Evolutionary conservation across 2,797 vertebrate genomes (phyloP), one percentile per base, ranked within the genome.

Genomic region (Sebastolobus alascanus): DNA sequence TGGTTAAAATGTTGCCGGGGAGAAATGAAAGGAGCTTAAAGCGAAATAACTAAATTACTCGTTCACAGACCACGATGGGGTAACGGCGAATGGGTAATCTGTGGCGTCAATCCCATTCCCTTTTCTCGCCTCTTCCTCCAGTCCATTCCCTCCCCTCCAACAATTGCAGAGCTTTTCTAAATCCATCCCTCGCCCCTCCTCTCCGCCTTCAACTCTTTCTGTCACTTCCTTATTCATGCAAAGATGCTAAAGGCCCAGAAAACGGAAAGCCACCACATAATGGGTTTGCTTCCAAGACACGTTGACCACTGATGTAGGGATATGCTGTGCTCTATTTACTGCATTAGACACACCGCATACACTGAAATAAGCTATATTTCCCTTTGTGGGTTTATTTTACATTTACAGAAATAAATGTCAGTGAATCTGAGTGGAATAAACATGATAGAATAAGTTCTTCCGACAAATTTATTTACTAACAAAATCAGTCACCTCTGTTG

Each of bases 1-100:
- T 86, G 79, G 82, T 89, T 89, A 84, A 90, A 92, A 92, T 87
- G 86, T 89, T 92, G 83, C 88, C 20, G 58, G 79, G 81, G 79
- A 86, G 84, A 90, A 93, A 90, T 87, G 69, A 91, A 93, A 93
- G 87, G 75, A 84, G 77, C 84, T 88, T 83, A 91, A 93, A 87
- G 87, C 77, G 79, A 93, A 93, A 92, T 88, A 90, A 85, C 85
- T 85, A 91, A 92, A 93, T 93, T 69, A 88, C 82, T 89, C 67
- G 60, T 89, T 90, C 87, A 71, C 75, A 83, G 71, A 81, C 55
- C 61, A 52, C 59, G 14, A 63, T 82, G 81, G 75, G 63, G 79
- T 66, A 66, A 76, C 33, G 2, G 71, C 3, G 33, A 89, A 88
- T 58, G 74, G 84, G 74, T 91, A 89, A 90, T 93, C 88, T 88